These are phyloP conservation scores for Anorthoa munda DNA, from an alignment of 2,888 invertebrate genomes.

Conservation along the genomic window DNA sequence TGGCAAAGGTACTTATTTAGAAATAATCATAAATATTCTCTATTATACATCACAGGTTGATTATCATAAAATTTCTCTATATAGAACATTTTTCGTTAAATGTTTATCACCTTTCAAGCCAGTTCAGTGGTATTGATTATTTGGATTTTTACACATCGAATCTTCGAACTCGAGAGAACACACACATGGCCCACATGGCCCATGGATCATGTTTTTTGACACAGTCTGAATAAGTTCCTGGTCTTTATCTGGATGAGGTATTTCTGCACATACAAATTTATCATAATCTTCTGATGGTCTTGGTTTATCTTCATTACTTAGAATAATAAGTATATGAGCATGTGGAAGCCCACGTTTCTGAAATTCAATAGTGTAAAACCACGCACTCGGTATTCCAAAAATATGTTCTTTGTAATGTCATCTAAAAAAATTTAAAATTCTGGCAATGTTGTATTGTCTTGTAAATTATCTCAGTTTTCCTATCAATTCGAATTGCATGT, in stretches of 20 bases:
- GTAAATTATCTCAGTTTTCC: constrained; percentile 7
- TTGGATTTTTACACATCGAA: constrained; percentile 63
- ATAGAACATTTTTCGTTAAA: constrained; percentile 57
- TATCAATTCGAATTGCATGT: constrained; percentile 55
- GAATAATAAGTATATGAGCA: too few species aligned
- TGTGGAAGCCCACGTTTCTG: constrained; percentile 62
- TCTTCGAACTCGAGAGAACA: constrained; percentile 62
- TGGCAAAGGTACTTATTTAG: too few species aligned
- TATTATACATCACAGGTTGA: too few species aligned
- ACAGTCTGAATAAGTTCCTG: background rate
- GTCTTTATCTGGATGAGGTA: too few species aligned
- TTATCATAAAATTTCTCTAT: too few species aligned
- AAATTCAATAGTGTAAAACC: constrained; percentile 70
- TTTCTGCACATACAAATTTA: too few species aligned
- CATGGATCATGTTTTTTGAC: constrained; percentile 6
- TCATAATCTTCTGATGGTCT: too few species aligned
- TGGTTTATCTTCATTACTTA: too few species aligned
- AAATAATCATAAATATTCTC: too few species aligned
- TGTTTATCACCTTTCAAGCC: constrained; percentile 61
- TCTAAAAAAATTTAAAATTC: too few species aligned
- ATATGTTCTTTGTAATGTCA: constrained; percentile 51
- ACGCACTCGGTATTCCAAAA: constrained; percentile 57
- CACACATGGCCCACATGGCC: constrained; percentile 54
- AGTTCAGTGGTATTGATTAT: constrained; percentile 62
- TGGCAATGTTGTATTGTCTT: constrained; percentile 13